phyloP scores from a whole-genome alignment of 2,888 invertebrate species.

The Mimachlamys varia region DNA sequence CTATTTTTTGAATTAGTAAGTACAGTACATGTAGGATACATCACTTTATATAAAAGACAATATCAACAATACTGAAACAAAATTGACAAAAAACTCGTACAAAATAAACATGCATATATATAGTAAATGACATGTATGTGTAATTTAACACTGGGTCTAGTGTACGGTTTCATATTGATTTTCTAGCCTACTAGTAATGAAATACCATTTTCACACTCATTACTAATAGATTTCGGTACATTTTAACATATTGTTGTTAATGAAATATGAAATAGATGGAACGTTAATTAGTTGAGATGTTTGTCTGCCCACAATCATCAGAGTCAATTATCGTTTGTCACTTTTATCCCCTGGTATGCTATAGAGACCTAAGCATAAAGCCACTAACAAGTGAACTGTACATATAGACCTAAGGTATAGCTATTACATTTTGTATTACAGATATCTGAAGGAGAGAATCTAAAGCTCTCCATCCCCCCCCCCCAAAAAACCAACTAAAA shows the following conservation, averaged over 20 bases:
- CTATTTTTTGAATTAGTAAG: too few relatives aligned
- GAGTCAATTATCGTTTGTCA: neutral
- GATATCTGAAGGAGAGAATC: too few relatives aligned
- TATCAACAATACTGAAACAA: neutral
- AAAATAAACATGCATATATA: neutral
- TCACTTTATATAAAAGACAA: neutral
- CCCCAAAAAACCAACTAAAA: too few relatives aligned
- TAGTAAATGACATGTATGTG: too few relatives aligned
- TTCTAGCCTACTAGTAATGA: neutral
- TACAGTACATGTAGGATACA: too few relatives aligned
- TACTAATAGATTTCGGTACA: neutral
- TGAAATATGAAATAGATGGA: conserved; percentile 39
- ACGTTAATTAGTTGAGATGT: conserved; percentile 25
- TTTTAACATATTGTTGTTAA: neutral
- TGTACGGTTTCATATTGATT: neutral
- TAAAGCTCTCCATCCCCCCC: too few relatives aligned
- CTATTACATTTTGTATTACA: too few relatives aligned
- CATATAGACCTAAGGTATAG: too few relatives aligned
- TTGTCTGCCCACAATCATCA: neutral
- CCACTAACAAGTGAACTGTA: neutral
- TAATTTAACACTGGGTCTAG: neutral
- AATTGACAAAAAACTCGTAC: neutral
- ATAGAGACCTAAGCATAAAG: neutral
- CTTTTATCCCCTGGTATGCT: neutral
- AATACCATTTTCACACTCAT: neutral